A percentile compares a stretch with the other conserved stretches of the same genome.
Conservation (phyloP, 1,140 invertebrate species). For the Tenebrio molitor region DNA sequence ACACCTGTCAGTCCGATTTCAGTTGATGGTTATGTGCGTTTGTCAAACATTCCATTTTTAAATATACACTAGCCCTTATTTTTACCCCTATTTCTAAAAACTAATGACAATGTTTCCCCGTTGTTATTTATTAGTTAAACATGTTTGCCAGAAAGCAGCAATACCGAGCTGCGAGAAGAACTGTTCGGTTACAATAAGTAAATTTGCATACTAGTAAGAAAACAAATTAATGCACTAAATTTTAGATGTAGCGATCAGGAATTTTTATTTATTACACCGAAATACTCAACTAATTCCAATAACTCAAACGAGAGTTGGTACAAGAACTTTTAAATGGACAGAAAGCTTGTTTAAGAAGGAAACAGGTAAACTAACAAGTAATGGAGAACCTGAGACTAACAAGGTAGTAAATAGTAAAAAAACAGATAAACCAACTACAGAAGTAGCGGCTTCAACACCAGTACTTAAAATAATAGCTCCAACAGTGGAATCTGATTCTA, state of each 20-base stretch:
- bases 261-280: conserved; percentile 41
- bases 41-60: conserved; percentile 42
- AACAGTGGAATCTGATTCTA: conserved; percentile 33
- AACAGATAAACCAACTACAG: conserved; percentile 7
- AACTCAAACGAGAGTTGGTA: background rate
- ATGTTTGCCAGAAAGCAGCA: conserved; percentile 48
- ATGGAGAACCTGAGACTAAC: conserved; percentile 1
- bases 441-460: conserved; percentile 11
- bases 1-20: no score
- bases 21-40: conserved; percentile 30
- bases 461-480: conserved; percentile 50
- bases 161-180: conserved; percentile 24
- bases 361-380: conserved; percentile 19
- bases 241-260: conserved; percentile 41
- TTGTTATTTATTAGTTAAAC: conserved; percentile 48
- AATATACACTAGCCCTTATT: conserved; percentile 12
- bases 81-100: background rate
- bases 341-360: conserved; percentile 39
- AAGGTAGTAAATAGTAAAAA: conserved; percentile 24
- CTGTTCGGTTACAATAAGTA: conserved; percentile 41
- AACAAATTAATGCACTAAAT: background rate
- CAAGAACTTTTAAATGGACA: conserved; percentile 40
- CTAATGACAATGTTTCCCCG: conserved; percentile 46
- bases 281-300: conserved; percentile 37
- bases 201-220: background rate